Conservation (phyloP, 2,797 vertebrate genomes). For the Artibeus jamaicensis region DNA sequence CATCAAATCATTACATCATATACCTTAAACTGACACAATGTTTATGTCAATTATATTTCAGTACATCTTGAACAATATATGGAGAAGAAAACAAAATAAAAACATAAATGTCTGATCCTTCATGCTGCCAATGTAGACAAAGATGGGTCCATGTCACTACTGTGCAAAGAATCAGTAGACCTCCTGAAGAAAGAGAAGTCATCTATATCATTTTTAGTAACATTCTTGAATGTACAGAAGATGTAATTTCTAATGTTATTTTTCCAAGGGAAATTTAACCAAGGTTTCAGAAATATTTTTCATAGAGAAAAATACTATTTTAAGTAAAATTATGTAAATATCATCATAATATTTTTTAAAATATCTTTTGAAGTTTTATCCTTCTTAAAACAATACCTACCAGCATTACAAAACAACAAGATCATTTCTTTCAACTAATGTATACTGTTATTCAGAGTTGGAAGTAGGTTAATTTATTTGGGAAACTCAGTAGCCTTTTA, state of each 20-base stretch:
- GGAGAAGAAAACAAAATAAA: not conserved
- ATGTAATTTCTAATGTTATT: not conserved
- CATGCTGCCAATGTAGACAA: not conserved
- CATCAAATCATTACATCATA: not conserved
- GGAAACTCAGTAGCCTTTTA: not conserved
- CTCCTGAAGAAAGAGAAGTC: not conserved
- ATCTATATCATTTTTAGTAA: not conserved
- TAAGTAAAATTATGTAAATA: constrained; percentile 16
- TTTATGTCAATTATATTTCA: not conserved
- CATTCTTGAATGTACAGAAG: not conserved
- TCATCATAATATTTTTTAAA: not conserved
- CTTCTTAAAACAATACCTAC: not conserved
- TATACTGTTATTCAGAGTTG: not conserved
- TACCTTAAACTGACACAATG: not conserved
- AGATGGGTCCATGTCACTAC: too few species aligned
- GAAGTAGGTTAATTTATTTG: not conserved
- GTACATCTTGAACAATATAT: not conserved
- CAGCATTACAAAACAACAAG: not conserved
- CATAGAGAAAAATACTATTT: not conserved
- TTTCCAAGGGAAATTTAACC: not conserved
- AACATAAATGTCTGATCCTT: not conserved
- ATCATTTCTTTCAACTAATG: not conserved
- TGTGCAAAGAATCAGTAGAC: not conserved
- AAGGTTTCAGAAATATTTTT: constrained; percentile 25
- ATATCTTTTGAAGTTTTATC: not conserved